These are phyloP conservation scores for Poeciliopsis retropinna DNA, from an alignment of 2,113 vertebrate species.

Conservation along the genomic window DNA sequence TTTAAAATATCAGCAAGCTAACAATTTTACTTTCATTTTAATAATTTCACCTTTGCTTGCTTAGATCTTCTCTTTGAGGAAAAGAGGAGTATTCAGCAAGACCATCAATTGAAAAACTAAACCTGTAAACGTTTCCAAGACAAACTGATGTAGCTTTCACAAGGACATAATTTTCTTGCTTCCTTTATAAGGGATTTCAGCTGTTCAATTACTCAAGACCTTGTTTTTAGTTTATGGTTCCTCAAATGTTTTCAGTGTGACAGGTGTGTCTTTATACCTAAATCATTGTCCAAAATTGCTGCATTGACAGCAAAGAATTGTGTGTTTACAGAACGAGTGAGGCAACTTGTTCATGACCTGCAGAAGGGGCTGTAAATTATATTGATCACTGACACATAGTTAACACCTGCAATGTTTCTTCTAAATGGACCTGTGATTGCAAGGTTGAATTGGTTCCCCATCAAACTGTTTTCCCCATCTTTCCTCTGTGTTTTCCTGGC, in stretches of 20 bases:
- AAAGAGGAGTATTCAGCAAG: too few relatives aligned
- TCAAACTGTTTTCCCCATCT: constrained; percentile 6
- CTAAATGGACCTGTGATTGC: constrained; percentile 11
- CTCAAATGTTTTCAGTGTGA: constrained; percentile 1
- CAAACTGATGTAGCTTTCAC: too few relatives aligned
- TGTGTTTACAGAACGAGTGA: constrained; percentile 50
- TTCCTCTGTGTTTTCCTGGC: constrained; percentile 11
- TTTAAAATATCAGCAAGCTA: too few relatives aligned
- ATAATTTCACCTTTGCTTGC: too few relatives aligned
- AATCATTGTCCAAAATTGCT: constrained; percentile 30
- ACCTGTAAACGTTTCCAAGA: too few relatives aligned
- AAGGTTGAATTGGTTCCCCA: constrained; percentile 6
- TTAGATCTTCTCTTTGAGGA: too few relatives aligned
- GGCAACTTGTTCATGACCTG: constrained; percentile 48
- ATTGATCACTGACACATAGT: constrained; percentile 48
- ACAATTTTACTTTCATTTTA: too few relatives aligned
- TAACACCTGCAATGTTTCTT: constrained; percentile 40
- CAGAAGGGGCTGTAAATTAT: constrained; percentile 56
- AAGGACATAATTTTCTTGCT: too few relatives aligned
- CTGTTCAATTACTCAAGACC: too few relatives aligned
- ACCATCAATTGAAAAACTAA: too few relatives aligned
- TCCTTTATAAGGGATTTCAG: too few relatives aligned
- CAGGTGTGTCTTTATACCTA: not conserved
- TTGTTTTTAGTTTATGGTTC: too few relatives aligned
- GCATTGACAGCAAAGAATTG: constrained; percentile 34